Base-by-base conservation (phyloP, 2,113 vertebrate species). In the Prochilodus magdalenae region DNA sequence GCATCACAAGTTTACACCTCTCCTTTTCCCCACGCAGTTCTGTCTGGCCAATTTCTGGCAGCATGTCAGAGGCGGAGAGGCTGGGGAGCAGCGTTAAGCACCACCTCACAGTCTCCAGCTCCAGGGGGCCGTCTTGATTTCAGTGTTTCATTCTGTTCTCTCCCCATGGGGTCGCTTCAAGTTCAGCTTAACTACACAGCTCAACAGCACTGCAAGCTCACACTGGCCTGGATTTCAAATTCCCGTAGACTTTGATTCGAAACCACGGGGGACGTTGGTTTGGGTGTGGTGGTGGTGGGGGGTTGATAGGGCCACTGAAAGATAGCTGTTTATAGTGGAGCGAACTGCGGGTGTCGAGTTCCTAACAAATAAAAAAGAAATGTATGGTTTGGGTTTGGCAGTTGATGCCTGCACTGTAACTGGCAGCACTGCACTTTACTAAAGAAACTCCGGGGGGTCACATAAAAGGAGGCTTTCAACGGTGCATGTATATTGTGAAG, bases 391-490 rank as follows among this genome's bases (percentile, higher is more conserved):
- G 53, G 44, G 29, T 36, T 57, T 59, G 47, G 16, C 27, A 66
- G 18, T 49, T 57, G 80, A 81, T 66, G 60, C 75, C 47, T 57
- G 72, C 27, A 5, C 24, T 67, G 79, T 81, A 72, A 15, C 80
- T 67, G 59, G 73, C 72, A 81, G 33, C 73, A 27, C 14, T 36
- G 20, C 30, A 15, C 30, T 75, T 75, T 30, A 36, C 27, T 40
- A 53, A 36, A 20, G 65, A 6, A 67, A 22, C 65, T 67, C 71
- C 27, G 36, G 60, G 72, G 36, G 62, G 49, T 57, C 62, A 27
- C 30, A 75, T 57, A 63, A 75, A 81, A 81, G 57, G 72, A 29
- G 44, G 30, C 80, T 81, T 81, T 81, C 49, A 55, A 67, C 49
- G 16, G 72, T 29, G 20, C 10, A 44, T 24, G 22, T 70, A 13